A percentile compares a stretch with the other conserved stretches of the same genome.
phyloP scores from a whole-genome alignment of 2,888 invertebrate genomes.

The Aphrophora alni region DNA sequence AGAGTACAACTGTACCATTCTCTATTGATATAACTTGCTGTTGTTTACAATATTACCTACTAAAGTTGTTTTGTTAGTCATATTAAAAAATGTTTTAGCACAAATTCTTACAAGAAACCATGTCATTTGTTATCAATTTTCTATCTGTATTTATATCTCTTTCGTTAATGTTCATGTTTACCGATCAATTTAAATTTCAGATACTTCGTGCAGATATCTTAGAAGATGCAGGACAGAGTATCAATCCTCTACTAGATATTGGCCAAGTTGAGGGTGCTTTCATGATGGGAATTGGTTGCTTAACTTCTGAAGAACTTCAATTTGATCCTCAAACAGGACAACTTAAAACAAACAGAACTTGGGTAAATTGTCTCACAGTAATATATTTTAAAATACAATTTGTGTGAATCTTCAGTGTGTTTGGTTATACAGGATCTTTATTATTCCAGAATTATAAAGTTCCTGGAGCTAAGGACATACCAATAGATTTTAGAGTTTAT shows the following conservation, averaged over 20 bases:
- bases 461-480: slow-evolving; percentile 79
- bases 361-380: slow-evolving; percentile 61
- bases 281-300: slow-evolving; percentile 70
- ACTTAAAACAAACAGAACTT: slow-evolving; percentile 76
- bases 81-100: no score
- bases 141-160: no score
- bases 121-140: no score
- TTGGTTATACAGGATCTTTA: slow-evolving; percentile 2
- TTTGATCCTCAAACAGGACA: slow-evolving; percentile 69
- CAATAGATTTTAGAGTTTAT: slow-evolving; percentile 74
- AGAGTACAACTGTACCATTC: no score
- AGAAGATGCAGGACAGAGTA: slow-evolving; percentile 74
- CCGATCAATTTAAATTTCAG: no score
- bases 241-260: slow-evolving; percentile 76
- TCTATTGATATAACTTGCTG: no score
- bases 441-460: slow-evolving; percentile 68
- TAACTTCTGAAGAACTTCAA: slow-evolving; percentile 73
- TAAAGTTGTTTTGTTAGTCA: no score
- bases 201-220: slow-evolving; percentile 71
- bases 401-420: not conserved
- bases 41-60: no score
- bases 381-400: no score
- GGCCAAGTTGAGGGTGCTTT: slow-evolving; percentile 66
- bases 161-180: no score
- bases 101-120: no score